Evolutionary conservation across 2,797 vertebrate genomes (phyloP), one percentile per base, ranked within the genome.

Genomic region (Poeciliopsis paucimaculata): DNA sequence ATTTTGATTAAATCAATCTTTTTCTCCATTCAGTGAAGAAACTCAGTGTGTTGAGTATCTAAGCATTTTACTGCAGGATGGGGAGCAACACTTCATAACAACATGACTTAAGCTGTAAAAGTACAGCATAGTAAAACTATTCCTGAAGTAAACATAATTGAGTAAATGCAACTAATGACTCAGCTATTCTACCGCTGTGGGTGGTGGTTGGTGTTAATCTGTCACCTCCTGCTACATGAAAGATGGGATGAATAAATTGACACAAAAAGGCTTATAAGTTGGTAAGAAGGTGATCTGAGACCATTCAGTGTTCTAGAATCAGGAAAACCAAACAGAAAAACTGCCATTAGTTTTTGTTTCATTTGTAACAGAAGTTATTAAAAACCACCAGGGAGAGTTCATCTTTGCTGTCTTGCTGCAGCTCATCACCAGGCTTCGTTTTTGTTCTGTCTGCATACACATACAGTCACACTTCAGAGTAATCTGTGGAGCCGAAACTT

Each of bases 401-500:
- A 47, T 71, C 80, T 86, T 51, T 68, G 39, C 77, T 64, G 39
- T 41, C 47, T 16, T 36, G 45, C 76, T 72, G 68, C 28, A 51
- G 41, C 49, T 66, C n/a, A 41, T 39, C 64, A 47, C 43, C 64
- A 47, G 2, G 39, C 74, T 76, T 64, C 57, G 23, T 64, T 57
- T 55, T 76, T 12, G 28, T 82, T 74, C 45, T 11, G 51, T 75
- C 72, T 75, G 10, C 34, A 13, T 28, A 51, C 34, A 20, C 34
- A n/a, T 23, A 57, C 34, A 49, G 7, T 11, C 45, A 2, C 4
- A 71, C 75, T 80, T 74, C 62, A 73, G 75, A 72, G 72, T 60
- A 60, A 75, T 76, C 74, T 51, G 43, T 39, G 23, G 77, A 64
- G 26, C 66, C 8, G 36, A 83, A 82, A 84, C 72, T 64, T 49